Conservation (phyloP, 2,888 invertebrate genomes). For the Epicampocera succincta region DNA sequence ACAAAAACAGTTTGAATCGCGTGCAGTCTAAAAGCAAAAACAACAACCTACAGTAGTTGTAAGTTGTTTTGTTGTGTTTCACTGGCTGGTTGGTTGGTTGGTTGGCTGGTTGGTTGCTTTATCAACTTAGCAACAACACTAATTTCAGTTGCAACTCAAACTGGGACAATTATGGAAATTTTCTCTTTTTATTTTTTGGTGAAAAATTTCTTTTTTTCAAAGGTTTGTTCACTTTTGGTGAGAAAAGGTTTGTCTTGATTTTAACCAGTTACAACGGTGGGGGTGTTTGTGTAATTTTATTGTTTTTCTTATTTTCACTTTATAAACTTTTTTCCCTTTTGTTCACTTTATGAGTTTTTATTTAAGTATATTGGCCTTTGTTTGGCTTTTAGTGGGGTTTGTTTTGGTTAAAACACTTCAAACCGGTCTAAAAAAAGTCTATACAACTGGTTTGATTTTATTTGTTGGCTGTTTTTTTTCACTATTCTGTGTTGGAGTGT, state of each 20-base stretch:
- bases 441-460: slow-evolving; percentile 23
- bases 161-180: slow-evolving; percentile 48
- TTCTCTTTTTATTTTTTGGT: slow-evolving; percentile 40
- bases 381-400: slow-evolving; percentile 5
- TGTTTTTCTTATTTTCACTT: slow-evolving; percentile 32
- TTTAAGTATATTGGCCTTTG: neutral
- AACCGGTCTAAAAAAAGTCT: slow-evolving; percentile 35
- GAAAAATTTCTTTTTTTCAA: neutral
- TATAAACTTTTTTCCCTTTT: slow-evolving; percentile 16
- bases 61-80: neutral
- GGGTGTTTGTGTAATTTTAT: slow-evolving; percentile 13
- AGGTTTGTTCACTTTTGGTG: neutral
- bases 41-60: slow-evolving; percentile 8
- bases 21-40: neutral
- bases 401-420: slow-evolving; percentile 10
- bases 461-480: slow-evolving; percentile 11
- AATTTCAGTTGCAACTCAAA: slow-evolving; percentile 41
- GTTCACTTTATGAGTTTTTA: neutral
- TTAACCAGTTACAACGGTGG: slow-evolving; percentile 9
- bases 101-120: neutral
- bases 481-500: slow-evolving; percentile 25
- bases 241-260: neutral
- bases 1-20: slow-evolving; percentile 14
- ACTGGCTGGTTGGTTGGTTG: slow-evolving; percentile 1
- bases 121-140: slow-evolving; percentile 12